A percentile compares a stretch with the other conserved stretches of the same genome.
Conservation (phyloP, 92 coral and sea anemone species). For the Isaurus tuberculatus region DNA sequence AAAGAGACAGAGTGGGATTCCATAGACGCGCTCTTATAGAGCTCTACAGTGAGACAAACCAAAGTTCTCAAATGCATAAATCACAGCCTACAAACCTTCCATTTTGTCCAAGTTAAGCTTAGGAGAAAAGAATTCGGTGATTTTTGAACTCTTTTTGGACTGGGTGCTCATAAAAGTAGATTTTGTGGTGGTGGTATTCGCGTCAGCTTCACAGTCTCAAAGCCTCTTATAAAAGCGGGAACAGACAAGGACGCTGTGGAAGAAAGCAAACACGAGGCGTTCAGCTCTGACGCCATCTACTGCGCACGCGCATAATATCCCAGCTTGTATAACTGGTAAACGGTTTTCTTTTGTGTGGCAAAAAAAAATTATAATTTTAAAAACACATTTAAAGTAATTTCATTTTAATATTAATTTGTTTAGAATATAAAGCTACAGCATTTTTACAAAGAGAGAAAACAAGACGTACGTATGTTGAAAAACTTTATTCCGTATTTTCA, state of each 20-base stretch:
- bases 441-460: too few species aligned
- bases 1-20: slow-evolving; percentile 73
- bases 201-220: slow-evolving; percentile 46
- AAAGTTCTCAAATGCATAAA: slow-evolving; percentile 60
- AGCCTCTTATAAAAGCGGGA: slow-evolving; percentile 65
- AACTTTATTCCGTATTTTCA: too few species aligned
- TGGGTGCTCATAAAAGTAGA: slow-evolving; percentile 62
- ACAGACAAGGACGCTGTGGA: slow-evolving; percentile 73
- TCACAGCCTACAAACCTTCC: slow-evolving; percentile 78
- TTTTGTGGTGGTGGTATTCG: slow-evolving; percentile 42
- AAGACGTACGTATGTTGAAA: too few species aligned
- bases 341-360: neutral
- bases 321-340: slow-evolving; percentile 26
- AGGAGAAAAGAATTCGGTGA: slow-evolving; percentile 73
- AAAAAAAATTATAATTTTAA: too few species aligned
- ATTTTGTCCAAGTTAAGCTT: slow-evolving; percentile 70
- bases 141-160: slow-evolving; percentile 64
- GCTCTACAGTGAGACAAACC: slow-evolving; percentile 39
- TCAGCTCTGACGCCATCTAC: slow-evolving; percentile 64
- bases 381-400: too few species aligned
- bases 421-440: too few species aligned
- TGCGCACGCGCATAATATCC: slow-evolving; percentile 72
- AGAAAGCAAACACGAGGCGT: slow-evolving; percentile 87
- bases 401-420: too few species aligned
- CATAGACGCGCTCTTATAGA: slow-evolving; percentile 66